Percentiles rank a stretch among this genome's conserved stretches.
Evolutionary conservation across 2,888 invertebrate species (phyloP).

Genomic region (Listrodromus nycthemerus): DNA sequence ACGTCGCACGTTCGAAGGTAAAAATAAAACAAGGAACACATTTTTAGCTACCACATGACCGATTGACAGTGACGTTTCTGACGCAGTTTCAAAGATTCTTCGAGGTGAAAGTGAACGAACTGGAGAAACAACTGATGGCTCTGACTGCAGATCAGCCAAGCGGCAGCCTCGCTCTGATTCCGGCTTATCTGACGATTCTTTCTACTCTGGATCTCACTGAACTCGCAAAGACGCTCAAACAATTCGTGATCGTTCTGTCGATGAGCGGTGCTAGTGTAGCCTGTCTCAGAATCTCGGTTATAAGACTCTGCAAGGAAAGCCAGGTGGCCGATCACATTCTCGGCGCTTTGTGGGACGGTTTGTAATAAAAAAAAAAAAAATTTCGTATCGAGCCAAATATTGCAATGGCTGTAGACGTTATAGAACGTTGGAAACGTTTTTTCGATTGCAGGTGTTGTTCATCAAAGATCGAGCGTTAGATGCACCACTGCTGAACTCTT

Average conservation of each 20-base stretch:
- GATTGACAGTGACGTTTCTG: not conserved
- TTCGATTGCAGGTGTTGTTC: slow-evolving; percentile 86
- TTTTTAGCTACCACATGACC: not conserved
- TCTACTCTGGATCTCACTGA: slow-evolving; percentile 85
- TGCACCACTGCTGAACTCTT: slow-evolving; percentile 87
- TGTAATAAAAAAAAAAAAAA: no score
- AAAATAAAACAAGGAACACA: not conserved
- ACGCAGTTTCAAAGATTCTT: slow-evolving; percentile 86
- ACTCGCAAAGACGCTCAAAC: slow-evolving; percentile 87
- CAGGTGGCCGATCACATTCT: slow-evolving; percentile 87
- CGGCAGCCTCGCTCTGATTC: slow-evolving; percentile 87
- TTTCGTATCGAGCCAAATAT: not conserved
- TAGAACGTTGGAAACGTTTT: slow-evolving; percentile 30
- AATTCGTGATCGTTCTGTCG: slow-evolving; percentile 85
- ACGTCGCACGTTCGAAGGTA: slow-evolving; percentile 85
- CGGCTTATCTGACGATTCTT: slow-evolving; percentile 87
- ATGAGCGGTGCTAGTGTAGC: slow-evolving; percentile 85
- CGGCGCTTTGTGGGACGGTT: slow-evolving; percentile 89
- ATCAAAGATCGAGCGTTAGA: slow-evolving; percentile 87
- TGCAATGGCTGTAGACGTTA: not conserved
- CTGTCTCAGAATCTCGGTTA: slow-evolving; percentile 85
- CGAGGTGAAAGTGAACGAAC: slow-evolving; percentile 86
- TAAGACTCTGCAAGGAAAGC: slow-evolving; percentile 85
- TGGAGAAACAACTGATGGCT: slow-evolving; percentile 88
- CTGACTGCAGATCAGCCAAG: slow-evolving; percentile 84